phyloP scores from a whole-genome alignment of 2,888 invertebrate genomes.

The Catocala nupta region DNA sequence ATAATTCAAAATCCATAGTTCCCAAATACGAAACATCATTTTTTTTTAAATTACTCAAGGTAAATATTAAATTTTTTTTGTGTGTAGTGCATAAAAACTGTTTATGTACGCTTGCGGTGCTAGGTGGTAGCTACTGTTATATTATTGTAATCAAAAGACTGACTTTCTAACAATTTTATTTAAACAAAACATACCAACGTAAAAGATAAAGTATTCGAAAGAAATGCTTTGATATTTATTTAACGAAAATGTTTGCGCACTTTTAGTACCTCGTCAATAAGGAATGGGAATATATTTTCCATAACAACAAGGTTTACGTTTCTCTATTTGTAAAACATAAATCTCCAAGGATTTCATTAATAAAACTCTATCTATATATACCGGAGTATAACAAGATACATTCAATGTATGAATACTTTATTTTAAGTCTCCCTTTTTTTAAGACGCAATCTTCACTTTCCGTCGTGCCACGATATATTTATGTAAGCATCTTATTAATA shows the following conservation, averaged over 20 bases:
- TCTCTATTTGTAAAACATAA: constrained; percentile 29
- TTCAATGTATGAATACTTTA: not conserved
- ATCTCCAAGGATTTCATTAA: constrained; percentile 29
- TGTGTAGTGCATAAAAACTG: no score
- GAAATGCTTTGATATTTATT: constrained; percentile 48
- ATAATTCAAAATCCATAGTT: no score
- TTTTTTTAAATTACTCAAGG: no score
- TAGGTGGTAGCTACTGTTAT: not conserved
- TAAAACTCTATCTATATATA: constrained; percentile 14
- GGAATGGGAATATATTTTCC: constrained; percentile 30
- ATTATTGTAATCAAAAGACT: constrained; percentile 19
- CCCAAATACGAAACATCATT: no score
- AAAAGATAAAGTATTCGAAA: constrained; percentile 38
- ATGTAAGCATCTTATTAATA: no score
- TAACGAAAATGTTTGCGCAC: constrained; percentile 36
- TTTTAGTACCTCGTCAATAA: constrained; percentile 31
- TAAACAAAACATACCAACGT: constrained; percentile 33
- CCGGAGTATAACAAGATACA: constrained; percentile 5
- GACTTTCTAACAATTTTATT: constrained; percentile 28
- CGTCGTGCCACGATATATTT: no score
- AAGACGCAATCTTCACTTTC: no score
- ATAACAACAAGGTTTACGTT: constrained; percentile 28
- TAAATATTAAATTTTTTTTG: no score
- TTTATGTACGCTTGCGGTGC: no score
- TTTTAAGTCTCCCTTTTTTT: no score